Evolutionary conservation across 2,113 vertebrate species (phyloP).

Genomic region (Perccottus glenii): DNA sequence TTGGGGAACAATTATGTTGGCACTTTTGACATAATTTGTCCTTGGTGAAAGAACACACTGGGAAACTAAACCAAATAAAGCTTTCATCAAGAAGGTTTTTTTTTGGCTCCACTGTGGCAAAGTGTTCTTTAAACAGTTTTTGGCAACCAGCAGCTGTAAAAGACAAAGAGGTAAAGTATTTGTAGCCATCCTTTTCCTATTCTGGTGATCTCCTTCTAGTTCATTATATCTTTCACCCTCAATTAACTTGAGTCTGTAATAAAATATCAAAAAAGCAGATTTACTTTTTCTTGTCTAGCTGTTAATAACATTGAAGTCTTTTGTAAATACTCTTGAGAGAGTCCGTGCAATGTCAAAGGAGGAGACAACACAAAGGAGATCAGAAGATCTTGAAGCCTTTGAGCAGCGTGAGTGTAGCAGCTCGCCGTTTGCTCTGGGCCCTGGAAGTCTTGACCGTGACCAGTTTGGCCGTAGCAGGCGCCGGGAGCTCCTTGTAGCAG

Average conservation of each 20-base stretch:
- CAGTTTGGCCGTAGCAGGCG: conserved; percentile 89
- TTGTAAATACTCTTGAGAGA: neutral
- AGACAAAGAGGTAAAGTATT: neutral
- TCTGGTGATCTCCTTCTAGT: too few species aligned
- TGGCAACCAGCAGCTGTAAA: neutral
- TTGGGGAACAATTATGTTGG: conserved; percentile 3
- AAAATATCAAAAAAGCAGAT: too few species aligned
- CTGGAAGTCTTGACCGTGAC: conserved; percentile 91
- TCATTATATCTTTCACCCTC: too few species aligned
- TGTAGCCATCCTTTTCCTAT: neutral
- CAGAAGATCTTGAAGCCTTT: conserved; percentile 95
- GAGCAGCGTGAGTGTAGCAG: conserved; percentile 88
- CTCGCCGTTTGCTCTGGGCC: conserved; percentile 91
- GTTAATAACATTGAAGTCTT: neutral
- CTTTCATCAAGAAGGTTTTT: neutral
- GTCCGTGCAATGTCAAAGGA: neutral
- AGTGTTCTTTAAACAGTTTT: neutral
- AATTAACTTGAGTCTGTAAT: too few species aligned
- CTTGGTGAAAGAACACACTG: neutral
- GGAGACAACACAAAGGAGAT: neutral
- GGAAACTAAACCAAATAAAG: neutral
- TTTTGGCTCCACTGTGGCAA: neutral
- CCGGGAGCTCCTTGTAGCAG: conserved; percentile 88
- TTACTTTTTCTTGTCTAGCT: too few species aligned
- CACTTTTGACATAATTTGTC: conserved; percentile 12